phyloP scores from a whole-genome alignment of 2,888 invertebrate species.

The Coenonympha glycerion region DNA sequence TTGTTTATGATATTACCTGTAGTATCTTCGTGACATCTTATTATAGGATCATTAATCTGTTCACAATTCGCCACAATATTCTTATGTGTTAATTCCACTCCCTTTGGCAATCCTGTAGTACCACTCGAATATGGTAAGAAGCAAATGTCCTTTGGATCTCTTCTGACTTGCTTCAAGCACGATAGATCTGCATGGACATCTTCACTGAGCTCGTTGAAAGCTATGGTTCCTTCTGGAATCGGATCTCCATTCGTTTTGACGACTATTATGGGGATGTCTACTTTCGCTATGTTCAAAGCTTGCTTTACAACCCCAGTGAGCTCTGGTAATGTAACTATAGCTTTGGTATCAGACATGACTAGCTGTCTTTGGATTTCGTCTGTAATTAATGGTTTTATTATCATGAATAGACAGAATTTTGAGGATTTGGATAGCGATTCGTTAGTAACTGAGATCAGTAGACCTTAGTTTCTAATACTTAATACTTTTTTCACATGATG shows the following conservation, averaged over 20 bases:
- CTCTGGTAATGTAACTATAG: slow-evolving; percentile 77
- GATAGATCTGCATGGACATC: slow-evolving; percentile 73
- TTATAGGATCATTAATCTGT: slow-evolving; percentile 51
- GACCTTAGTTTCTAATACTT: too few relatives aligned
- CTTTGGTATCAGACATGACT: slow-evolving; percentile 76
- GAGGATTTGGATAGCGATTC: too few relatives aligned
- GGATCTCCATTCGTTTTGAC: slow-evolving; percentile 56
- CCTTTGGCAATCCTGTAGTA: slow-evolving; percentile 89
- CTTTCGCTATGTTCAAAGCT: slow-evolving; percentile 66
- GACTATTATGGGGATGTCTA: slow-evolving; percentile 74
- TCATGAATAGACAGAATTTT: too few relatives aligned
- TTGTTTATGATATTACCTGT: slow-evolving; percentile 58
- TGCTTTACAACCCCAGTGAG: slow-evolving; percentile 63
- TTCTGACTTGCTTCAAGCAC: slow-evolving; percentile 63
- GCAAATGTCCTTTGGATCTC: slow-evolving; percentile 75
- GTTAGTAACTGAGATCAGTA: too few relatives aligned
- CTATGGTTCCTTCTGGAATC: slow-evolving; percentile 65
- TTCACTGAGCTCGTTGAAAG: slow-evolving; percentile 79
- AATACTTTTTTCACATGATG: too few relatives aligned
- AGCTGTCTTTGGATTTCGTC: slow-evolving; percentile 84
- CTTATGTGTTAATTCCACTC: slow-evolving; percentile 80
- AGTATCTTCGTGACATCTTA: slow-evolving; percentile 50
- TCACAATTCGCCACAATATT: slow-evolving; percentile 74
- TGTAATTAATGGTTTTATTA: slow-evolving; percentile 48
- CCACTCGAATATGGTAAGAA: slow-evolving; percentile 90